Conservation (phyloP, 2,797 vertebrate genomes). For the Arnoldichthys spilopterus region DNA sequence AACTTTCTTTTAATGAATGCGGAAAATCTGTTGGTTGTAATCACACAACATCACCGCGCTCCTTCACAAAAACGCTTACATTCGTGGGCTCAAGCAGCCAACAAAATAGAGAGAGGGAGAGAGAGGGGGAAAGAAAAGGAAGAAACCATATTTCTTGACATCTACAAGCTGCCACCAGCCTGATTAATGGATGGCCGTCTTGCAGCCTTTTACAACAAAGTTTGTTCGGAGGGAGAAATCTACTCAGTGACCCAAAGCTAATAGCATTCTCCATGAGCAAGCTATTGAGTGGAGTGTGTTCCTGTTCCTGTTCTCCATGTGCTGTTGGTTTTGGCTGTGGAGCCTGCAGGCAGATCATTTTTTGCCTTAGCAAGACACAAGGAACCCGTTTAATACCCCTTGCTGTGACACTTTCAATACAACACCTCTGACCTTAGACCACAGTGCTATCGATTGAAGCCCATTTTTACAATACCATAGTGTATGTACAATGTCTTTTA, state of each 20-base stretch:
- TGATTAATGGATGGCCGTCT: conserved; percentile 62
- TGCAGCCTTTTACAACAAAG: conserved; percentile 61
- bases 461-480: conserved; percentile 31
- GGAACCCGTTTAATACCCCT: conserved; percentile 45
- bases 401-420: conserved; percentile 39
- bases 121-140: conserved; percentile 36
- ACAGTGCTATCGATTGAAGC: conserved; percentile 33
- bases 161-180: conserved; percentile 57
- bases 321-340: conserved; percentile 42
- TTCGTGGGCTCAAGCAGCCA: conserved; percentile 44
- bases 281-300: conserved; percentile 57
- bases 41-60: conserved; percentile 58
- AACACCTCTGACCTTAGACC: conserved; percentile 41
- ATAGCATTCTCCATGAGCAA: conserved; percentile 59
- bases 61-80: conserved; percentile 38
- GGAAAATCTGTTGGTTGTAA: conserved; percentile 68
- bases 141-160: conserved; percentile 63
- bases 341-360: conserved; percentile 50
- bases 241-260: conserved; percentile 59
- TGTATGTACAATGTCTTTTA: conserved; percentile 34
- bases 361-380: conserved; percentile 40
- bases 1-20: conserved; percentile 69
- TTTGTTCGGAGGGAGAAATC: conserved; percentile 58
- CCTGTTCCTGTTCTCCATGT: conserved; percentile 40
- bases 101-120: conserved; percentile 33